Evolutionary conservation across 2,888 invertebrate genomes (phyloP), one percentile per base, ranked within the genome.

Genomic region (Melolontha melolontha): DNA sequence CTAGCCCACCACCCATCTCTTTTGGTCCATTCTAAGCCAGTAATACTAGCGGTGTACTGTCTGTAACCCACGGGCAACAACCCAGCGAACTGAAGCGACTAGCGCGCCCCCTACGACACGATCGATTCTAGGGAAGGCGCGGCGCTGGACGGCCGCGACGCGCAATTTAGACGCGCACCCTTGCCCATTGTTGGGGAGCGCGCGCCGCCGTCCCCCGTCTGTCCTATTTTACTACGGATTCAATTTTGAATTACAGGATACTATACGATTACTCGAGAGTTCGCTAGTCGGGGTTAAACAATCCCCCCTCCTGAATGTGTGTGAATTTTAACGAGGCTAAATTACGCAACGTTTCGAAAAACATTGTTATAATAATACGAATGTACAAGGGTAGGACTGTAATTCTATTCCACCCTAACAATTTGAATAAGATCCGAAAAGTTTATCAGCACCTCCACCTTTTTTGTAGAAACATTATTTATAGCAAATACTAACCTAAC

Each of bases 81-180:
- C 81, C 81, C 80, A 79, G 81, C 82, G 77, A 79, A 81, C 81
- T 79, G 81, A 78, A 79, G 79, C 76, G 76, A 75, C 73, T 72
- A 74, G 71, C 74, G 76, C 79, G 81, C 81, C 82, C 77, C 77
- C 79, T 79, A 76, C 75, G 72, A 73, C 73, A 74, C 77, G 78
- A 78, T 79, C 79, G 79, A 77, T 77, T 75, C 75, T 73, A 78
- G 77, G 78, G 81, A 84, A 83, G 82, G 84, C 85, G 86, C 82
- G 80, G 79, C 75, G 76, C 73, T 62, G 57, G 69, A 52, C 41
- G 40, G 50, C 66, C 70, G 67, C 72, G 64, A 41, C 70, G 70
- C 75, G 72, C 72, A 70, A 47, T 39, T 29, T 16, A 16, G 39
- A 57, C 59, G 70, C 70, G 70, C 70, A 70, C 55, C 59, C 62